These are phyloP conservation scores for Micropoecilia bifurca DNA, from an alignment of 2,797 vertebrate genomes.

Conservation along the genomic window DNA sequence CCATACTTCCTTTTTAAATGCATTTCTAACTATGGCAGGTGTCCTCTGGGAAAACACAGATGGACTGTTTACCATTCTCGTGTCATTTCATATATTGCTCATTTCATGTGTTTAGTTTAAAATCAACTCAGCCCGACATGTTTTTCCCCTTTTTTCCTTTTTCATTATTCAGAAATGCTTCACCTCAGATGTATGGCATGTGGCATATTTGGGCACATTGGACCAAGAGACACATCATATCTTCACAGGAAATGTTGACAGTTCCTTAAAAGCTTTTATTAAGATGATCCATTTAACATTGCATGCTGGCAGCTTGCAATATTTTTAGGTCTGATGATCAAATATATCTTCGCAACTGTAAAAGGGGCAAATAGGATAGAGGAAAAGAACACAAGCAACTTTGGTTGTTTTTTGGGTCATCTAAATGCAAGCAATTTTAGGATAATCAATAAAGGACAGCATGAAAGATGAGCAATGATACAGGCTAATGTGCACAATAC, in stretches of 20 bases:
- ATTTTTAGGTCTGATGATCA: constrained; percentile 71
- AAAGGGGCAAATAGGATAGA: constrained; percentile 44
- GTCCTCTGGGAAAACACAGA: constrained; percentile 75
- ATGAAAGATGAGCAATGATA: neutral
- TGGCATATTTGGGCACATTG: constrained; percentile 73
- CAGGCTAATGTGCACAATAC: neutral
- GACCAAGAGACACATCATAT: constrained; percentile 66
- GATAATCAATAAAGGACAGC: neutral
- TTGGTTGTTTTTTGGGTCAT: constrained; percentile 27
- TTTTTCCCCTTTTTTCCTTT: constrained; percentile 60
- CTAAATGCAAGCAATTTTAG: constrained; percentile 20
- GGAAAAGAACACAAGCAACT: neutral
- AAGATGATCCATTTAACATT: constrained; percentile 41
- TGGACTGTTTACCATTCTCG: constrained; percentile 75
- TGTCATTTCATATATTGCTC: constrained; percentile 79
- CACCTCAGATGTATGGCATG: constrained; percentile 70
- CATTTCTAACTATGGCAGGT: constrained; percentile 77
- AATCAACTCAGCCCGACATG: constrained; percentile 72
- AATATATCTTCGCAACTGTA: constrained; percentile 45
- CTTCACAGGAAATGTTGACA: constrained; percentile 65
- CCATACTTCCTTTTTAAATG: constrained; percentile 75
- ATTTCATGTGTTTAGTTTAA: constrained; percentile 73
- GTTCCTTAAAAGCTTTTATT: constrained; percentile 72
- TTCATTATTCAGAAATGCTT: constrained; percentile 79
- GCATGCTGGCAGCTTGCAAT: constrained; percentile 44